These are phyloP conservation scores for Lytechinus variegatus DNA, from an alignment of 35 echinoderm and acorn worm species.

Conservation along the genomic window DNA sequence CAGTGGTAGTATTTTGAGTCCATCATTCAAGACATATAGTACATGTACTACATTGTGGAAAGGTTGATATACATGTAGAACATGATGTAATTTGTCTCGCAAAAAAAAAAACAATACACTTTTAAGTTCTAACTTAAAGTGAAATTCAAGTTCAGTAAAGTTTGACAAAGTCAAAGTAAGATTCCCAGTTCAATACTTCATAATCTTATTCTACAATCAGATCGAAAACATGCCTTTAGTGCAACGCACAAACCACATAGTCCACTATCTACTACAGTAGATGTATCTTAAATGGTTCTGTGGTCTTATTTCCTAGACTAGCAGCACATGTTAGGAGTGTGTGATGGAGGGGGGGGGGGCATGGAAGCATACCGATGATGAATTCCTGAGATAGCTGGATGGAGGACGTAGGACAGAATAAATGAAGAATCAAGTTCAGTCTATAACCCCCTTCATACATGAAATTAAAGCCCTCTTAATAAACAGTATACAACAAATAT, in stretches of 20 bases:
- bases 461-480: not conserved
- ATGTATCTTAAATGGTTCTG: not conserved
- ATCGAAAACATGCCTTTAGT: not conserved
- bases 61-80: not conserved
- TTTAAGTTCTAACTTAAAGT: not conserved
- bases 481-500: not conserved
- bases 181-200: not conserved
- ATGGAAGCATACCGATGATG: not conserved
- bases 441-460: not conserved
- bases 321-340: not conserved
- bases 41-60: not conserved
- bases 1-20: too few species aligned
- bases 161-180: too few species aligned
- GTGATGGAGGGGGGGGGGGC: constrained; percentile 16
- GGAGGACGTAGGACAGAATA: constrained; percentile 29
- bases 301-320: not conserved
- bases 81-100: not conserved
- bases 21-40: too few species aligned
- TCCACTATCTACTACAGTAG: too few species aligned
- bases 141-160: too few species aligned
- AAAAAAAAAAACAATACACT: not conserved
- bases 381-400: constrained; percentile 43
- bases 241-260: not conserved
- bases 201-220: not conserved
- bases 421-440: constrained; percentile 28